Base-by-base conservation (phyloP, 2,888 invertebrate species). In the Habrosyne pyritoides region DNA sequence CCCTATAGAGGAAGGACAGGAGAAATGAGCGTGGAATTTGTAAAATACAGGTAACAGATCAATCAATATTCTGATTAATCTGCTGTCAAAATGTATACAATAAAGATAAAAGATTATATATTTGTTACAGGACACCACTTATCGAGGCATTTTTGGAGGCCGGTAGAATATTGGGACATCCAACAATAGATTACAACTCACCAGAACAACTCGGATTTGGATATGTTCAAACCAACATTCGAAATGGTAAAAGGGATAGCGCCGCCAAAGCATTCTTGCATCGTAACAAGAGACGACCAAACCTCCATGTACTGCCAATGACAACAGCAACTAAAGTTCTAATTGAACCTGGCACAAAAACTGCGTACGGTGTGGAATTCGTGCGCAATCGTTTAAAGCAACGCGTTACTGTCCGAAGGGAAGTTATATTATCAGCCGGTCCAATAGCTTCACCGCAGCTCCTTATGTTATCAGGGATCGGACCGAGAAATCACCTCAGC, bases 381-480 rank as follows among this genome's bases (percentile, higher is more conserved):
- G 81, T 89, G 0, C 81, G 89, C 46, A 84, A 90, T 54, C 85
- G 88, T 0, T 67, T 84, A 55, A 82, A 79, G 47, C 82, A 84
- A 28, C 83, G 83, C 49, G 94, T 94, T 0, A 76, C 72, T 55
- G 95, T 95, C 0, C 86, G 92, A 47, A 94, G 93, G 68, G 96
- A 96, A 83, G 94, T 97, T 0, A 95, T 97, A 55, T 62, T 97
- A 2, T 94, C 95, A 10, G 96, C 95, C 1, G 97, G 97, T 0
- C 94, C 97, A 0, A 95, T 97, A 56, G 96, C 96, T 67, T 94
- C 95, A 0, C 97, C 98, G 0, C 97, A 98, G 75, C 80, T 98
- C 8, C 92, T 98, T 6, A 96, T 97, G 96, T 79, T 97, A 18
- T 96, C 96, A 0, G 97, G 96, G 2, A 84, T 96, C 8, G 95